Conservation (phyloP, 35 echinoderm and acorn worm species). For the Holothuria glaberrima region DNA sequence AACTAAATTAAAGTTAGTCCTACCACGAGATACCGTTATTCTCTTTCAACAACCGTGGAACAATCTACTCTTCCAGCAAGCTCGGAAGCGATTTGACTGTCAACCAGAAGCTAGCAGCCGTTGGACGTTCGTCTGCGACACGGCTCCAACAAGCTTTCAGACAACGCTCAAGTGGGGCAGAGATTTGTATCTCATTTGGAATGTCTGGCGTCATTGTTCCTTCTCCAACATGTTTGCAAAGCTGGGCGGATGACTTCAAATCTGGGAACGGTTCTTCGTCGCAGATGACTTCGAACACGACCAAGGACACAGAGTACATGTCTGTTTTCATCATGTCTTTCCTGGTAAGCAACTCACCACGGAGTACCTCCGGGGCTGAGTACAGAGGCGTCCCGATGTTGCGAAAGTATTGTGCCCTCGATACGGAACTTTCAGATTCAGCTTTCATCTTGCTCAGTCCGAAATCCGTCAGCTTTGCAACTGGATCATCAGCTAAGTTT, state of each 20-base stretch:
- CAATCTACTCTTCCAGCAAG: not conserved
- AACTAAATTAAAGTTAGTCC: too few species aligned
- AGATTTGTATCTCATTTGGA: constrained; percentile 8
- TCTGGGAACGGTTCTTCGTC: constrained; percentile 37
- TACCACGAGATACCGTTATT: too few species aligned
- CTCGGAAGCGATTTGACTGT: not conserved
- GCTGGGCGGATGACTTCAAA: constrained; percentile 9
- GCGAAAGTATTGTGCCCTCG: not conserved
- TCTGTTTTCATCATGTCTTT: constrained; percentile 50
- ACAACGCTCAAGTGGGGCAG: not conserved
- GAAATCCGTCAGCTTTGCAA: constrained; percentile 60
- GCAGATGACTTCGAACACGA: constrained; percentile 58
- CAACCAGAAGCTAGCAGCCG: constrained; percentile 26
- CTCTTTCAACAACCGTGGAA: too few species aligned
- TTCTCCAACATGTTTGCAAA: constrained; percentile 20
- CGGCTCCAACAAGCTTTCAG: constrained; percentile 50
- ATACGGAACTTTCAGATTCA: constrained; percentile 37
- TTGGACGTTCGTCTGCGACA: constrained; percentile 44
- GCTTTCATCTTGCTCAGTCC: constrained; percentile 61
- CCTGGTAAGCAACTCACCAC: constrained; percentile 29
- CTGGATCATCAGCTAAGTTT: not conserved
- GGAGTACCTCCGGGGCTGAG: constrained; percentile 59
- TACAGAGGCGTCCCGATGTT: constrained; percentile 58
- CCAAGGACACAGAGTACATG: constrained; percentile 56
- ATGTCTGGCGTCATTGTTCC: constrained; percentile 34